A percentile compares a stretch with the other conserved stretches of the same genome.
These are phyloP conservation scores for Notospermus geniculatus DNA, from an alignment of 1,140 invertebrate genomes.

Conservation along the genomic window DNA sequence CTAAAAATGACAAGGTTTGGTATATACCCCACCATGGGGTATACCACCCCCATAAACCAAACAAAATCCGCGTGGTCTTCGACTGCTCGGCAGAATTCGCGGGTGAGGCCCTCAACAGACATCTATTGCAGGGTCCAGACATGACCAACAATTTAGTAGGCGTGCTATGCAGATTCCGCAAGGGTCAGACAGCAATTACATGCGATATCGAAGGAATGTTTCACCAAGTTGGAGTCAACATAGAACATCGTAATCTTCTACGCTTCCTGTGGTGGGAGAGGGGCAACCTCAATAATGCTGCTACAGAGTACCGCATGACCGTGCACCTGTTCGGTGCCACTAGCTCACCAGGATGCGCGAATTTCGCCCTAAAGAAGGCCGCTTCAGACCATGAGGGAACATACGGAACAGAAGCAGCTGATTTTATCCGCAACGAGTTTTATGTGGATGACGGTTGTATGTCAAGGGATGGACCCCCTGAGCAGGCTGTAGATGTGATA, in stretches of 20 bases:
- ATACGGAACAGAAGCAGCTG: not conserved
- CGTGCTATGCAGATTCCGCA: slow-evolving; percentile 28
- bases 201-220: slow-evolving; percentile 33
- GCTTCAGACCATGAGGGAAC: slow-evolving; percentile 11
- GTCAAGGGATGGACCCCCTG: not conserved
- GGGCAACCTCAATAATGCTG: slow-evolving; percentile 14
- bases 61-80: no score
- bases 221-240: slow-evolving; percentile 21
- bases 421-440: slow-evolving; percentile 18
- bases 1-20: no score
- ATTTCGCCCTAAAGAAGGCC: slow-evolving; percentile 20
- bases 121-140: no score
- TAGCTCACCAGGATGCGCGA: slow-evolving; percentile 23
- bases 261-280: not conserved
- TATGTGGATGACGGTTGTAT: slow-evolving; percentile 26
- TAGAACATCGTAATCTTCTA: slow-evolving; percentile 8
- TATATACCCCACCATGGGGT: no score
- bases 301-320: slow-evolving; percentile 22
- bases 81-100: no score
- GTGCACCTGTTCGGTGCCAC: slow-evolving; percentile 15
- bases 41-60: no score
- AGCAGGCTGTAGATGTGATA: not conserved
- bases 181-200: slow-evolving; percentile 25
- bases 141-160: no score
- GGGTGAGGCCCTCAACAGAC: no score